phyloP scores from a whole-genome alignment of 92 coral and sea anemone genomes.

The Montipora capitata region DNA sequence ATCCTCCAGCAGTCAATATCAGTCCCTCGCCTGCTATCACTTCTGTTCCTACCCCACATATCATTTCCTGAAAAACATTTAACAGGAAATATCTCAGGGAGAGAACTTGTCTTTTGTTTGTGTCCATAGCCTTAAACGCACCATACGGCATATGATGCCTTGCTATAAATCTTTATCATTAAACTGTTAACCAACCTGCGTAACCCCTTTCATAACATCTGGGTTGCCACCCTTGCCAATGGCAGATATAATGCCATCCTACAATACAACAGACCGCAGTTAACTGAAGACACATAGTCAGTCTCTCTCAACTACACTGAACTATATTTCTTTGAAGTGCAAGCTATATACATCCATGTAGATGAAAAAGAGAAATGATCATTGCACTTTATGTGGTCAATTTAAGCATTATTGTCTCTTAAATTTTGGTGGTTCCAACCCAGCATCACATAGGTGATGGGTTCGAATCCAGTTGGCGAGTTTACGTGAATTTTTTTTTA shows the following conservation, averaged over 20 bases:
- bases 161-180: too few species aligned
- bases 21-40: conserved; percentile 83
- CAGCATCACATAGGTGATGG: too few species aligned
- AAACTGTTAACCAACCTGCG: conserved; percentile 54
- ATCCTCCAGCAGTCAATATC: conserved; percentile 82
- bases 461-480: too few species aligned
- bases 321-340: not conserved
- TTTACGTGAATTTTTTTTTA: too few species aligned
- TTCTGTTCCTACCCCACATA: conserved; percentile 76
- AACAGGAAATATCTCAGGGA: not conserved
- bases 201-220: conserved; percentile 80
- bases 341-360: too few species aligned
- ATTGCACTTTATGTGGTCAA: too few species aligned
- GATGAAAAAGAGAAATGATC: not conserved
- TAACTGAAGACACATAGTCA: not conserved
- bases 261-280: not conserved
- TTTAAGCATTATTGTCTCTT: too few species aligned
- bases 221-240: conserved; percentile 86
- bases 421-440: too few species aligned
- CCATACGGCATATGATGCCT: too few species aligned
- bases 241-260: conserved; percentile 78
- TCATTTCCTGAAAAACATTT: conserved; percentile 54
- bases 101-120: too few species aligned
- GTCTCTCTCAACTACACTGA: too few species aligned
- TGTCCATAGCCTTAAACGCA: too few species aligned